phyloP scores from a whole-genome alignment of 2,888 invertebrate species.

The Axea sp. region DNA sequence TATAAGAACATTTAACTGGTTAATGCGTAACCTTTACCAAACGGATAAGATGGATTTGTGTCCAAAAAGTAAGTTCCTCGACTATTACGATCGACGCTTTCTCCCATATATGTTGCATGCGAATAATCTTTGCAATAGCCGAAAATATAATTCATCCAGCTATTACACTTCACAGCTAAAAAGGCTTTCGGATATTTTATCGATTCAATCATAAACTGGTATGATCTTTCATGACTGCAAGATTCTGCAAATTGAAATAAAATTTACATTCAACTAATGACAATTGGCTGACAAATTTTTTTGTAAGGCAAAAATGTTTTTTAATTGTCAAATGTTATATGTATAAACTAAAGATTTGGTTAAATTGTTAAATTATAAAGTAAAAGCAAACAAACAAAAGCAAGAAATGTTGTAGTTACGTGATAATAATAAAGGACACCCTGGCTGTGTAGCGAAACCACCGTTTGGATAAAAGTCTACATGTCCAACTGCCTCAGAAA shows the following conservation, averaged over 20 bases:
- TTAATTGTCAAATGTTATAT: too few species aligned
- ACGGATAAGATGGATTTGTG: slow-evolving; percentile 82
- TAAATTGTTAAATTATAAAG: too few species aligned
- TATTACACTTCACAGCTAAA: slow-evolving; percentile 81
- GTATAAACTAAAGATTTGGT: too few species aligned
- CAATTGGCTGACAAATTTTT: too few species aligned
- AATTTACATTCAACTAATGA: too few species aligned
- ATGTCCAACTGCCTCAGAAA: slow-evolving; percentile 83
- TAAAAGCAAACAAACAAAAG: too few species aligned
- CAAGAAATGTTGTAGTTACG: too few species aligned
- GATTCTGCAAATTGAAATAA: slow-evolving; percentile 80
- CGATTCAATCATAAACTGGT: slow-evolving; percentile 84
- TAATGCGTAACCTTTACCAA: slow-evolving; percentile 79
- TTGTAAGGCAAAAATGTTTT: too few species aligned
- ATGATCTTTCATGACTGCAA: slow-evolving; percentile 86
- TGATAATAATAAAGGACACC: slow-evolving; percentile 81
- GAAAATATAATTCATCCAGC: slow-evolving; percentile 80
- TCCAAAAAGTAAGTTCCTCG: slow-evolving; percentile 83
- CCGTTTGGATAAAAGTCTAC: slow-evolving; percentile 89
- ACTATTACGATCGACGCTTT: slow-evolving; percentile 74
- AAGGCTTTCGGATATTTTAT: slow-evolving; percentile 82
- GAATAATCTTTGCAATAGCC: slow-evolving; percentile 77
- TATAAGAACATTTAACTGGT: too few species aligned
- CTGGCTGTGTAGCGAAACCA: slow-evolving; percentile 85
- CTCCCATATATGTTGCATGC: slow-evolving; percentile 81